Conservation (phyloP, 2,888 invertebrate genomes). For the Diarsia brunnea region DNA sequence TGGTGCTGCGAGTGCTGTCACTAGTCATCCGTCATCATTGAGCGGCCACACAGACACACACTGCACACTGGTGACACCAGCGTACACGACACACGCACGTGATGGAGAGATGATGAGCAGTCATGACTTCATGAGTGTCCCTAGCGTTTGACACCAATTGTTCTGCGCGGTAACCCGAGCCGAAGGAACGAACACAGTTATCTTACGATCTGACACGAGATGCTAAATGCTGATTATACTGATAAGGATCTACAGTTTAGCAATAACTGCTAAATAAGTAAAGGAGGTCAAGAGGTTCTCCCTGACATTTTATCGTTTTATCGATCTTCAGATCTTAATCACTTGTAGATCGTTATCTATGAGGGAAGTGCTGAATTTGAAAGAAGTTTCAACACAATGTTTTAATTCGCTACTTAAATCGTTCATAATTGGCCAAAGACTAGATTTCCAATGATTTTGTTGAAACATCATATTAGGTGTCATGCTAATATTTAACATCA, state of each 20-base stretch:
- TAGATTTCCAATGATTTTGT: conserved; percentile 1
- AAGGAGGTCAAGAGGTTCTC: conserved; percentile 27
- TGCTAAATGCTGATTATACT: conserved; percentile 17
- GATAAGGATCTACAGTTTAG: conserved; percentile 26
- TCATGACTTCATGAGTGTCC: neutral
- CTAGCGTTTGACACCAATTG: neutral
- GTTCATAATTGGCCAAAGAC: neutral
- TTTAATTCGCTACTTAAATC: neutral
- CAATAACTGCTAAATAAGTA: conserved; percentile 21
- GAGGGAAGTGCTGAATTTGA: conserved; percentile 10
- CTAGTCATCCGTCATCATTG: neutral
- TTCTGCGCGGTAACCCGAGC: conserved; percentile 8
- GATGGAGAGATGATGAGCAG: neutral
- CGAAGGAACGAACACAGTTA: conserved; percentile 11
- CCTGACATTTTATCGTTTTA: conserved; percentile 32
- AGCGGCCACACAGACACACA: neutral
- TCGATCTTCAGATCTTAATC: conserved; percentile 35
- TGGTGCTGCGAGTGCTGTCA: neutral
- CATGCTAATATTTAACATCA: conserved; percentile 1
- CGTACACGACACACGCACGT: neutral
- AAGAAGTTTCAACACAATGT: conserved; percentile 3
- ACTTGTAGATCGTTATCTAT: conserved; percentile 32
- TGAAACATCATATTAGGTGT: conserved; percentile 5
- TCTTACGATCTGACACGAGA: conserved; percentile 20
- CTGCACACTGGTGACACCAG: conserved; percentile 8